Evolutionary conservation across 2,797 vertebrate species (phyloP).

Genomic region (Petrocephalus sullivani): DNA sequence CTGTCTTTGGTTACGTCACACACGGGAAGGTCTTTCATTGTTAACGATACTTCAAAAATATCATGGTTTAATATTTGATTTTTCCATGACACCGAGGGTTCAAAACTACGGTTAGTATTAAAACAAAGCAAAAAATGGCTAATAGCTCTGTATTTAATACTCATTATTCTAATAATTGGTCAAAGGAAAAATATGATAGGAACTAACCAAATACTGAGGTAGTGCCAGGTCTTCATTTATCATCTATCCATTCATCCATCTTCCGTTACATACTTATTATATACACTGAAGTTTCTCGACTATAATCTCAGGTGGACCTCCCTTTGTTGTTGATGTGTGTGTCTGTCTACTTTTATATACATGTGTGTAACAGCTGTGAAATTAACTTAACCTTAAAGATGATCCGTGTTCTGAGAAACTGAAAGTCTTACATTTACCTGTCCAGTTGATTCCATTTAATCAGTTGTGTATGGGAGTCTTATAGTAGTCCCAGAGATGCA

Average conservation of each 20-base stretch:
- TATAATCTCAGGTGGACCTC: background rate
- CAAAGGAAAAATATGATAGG: background rate
- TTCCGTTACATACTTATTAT: background rate
- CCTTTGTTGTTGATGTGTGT: background rate
- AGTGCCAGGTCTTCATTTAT: background rate
- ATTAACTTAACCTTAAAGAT: background rate
- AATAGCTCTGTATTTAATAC: background rate
- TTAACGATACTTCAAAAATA: background rate
- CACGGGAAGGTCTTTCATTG: background rate
- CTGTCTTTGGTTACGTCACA: background rate
- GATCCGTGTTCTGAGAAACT: background rate
- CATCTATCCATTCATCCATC: background rate
- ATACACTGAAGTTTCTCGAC: background rate
- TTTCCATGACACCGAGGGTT: conserved; percentile 40
- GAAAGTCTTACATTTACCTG: background rate
- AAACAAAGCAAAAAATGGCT: background rate
- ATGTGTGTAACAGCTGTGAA: background rate
- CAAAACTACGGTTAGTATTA: background rate
- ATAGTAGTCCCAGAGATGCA: background rate
- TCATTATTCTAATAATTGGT: background rate
- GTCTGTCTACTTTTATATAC: background rate
- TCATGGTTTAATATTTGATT: conserved; percentile 3
- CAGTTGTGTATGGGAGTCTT: background rate
- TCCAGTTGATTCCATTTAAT: background rate
- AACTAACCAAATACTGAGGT: background rate